Percentiles rank a stretch among this genome's conserved stretches.
Conservation (phyloP, 2,113 vertebrate species). For the Nothoprocta pentlandii region DNA sequence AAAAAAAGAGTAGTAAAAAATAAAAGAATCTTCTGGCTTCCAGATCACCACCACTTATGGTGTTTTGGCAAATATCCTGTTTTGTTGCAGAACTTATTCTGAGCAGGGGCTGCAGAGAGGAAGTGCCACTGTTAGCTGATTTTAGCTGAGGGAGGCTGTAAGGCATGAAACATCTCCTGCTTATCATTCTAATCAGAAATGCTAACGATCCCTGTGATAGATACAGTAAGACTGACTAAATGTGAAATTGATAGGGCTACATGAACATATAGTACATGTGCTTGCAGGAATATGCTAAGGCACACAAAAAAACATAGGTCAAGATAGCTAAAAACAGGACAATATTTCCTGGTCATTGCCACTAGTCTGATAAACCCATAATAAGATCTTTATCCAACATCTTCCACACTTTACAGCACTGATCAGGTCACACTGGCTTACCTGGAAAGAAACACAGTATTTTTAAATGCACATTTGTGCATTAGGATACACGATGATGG, state of each 20-base stretch:
- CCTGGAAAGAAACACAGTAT: neutral
- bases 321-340: neutral
- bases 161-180: conserved; percentile 9
- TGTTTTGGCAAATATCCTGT: conserved; percentile 34
- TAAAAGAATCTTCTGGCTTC: neutral
- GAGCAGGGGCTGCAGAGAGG: conserved; percentile 11
- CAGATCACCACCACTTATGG: neutral
- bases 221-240: conserved; percentile 47
- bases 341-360: neutral
- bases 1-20: neutral
- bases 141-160: conserved; percentile 5
- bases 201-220: conserved; percentile 21
- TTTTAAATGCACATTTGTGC: neutral
- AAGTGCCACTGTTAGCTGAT: conserved; percentile 25
- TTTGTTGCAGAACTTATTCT: conserved; percentile 42
- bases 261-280: neutral
- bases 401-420: no score
- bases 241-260: neutral
- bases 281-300: conserved; percentile 1
- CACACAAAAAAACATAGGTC: neutral
- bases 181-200: conserved; percentile 64
- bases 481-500: neutral
- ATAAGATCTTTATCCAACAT: neutral
- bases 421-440: neutral
- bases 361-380: neutral